phyloP scores from a whole-genome alignment of 2,888 invertebrate species.

The Dolichomitus sp. region DNA sequence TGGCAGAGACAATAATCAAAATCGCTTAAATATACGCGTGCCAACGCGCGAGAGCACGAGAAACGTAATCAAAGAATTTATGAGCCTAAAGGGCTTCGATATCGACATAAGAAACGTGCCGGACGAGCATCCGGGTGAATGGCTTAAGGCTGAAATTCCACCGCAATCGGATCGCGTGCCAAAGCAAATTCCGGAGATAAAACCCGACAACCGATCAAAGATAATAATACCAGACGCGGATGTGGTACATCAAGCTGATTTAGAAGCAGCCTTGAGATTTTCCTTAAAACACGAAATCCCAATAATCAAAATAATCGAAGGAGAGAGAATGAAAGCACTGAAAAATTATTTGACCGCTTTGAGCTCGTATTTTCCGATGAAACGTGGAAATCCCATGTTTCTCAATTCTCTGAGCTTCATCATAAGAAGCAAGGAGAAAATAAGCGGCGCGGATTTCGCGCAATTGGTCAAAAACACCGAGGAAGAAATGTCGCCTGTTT shows the following conservation, averaged over 20 bases:
- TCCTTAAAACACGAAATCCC: conserved; percentile 95
- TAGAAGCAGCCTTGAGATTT: conserved; percentile 95
- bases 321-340: conserved; percentile 91
- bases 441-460: conserved; percentile 89
- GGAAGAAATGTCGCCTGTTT: conserved; percentile 88
- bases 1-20: conserved; percentile 84
- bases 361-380: conserved; percentile 93
- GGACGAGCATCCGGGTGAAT: conserved; percentile 73
- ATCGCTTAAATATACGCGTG: conserved; percentile 85
- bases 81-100: conserved; percentile 81
- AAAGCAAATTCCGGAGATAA: not conserved
- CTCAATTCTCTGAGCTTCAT: conserved; percentile 86
- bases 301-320: conserved; percentile 90
- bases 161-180: not conserved
- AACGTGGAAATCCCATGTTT: conserved; percentile 87
- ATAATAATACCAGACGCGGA: conserved; percentile 85
- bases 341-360: conserved; percentile 91
- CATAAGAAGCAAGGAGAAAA: conserved; percentile 83
- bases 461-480: conserved; percentile 88
- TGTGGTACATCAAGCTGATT: conserved; percentile 93
- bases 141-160: conserved; percentile 51
- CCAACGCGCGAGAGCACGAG: conserved; percentile 86
- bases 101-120: conserved; percentile 46
- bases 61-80: conserved; percentile 87
- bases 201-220: conserved; percentile 71